Evolutionary conservation across 2,797 vertebrate species (phyloP).

Genomic region (Aeoliscus strigatus): DNA sequence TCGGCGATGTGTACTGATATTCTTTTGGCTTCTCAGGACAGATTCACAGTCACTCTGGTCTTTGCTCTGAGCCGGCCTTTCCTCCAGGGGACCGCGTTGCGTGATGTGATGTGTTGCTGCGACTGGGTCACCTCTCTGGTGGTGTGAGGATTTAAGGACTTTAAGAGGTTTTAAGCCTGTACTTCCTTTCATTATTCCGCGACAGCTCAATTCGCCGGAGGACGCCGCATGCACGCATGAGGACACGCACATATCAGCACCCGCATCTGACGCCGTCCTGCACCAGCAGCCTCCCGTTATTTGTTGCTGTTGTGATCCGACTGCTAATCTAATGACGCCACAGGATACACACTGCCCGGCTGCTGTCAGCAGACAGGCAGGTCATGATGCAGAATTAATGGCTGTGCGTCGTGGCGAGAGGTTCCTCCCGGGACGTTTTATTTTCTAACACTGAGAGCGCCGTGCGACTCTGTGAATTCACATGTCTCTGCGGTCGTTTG

Average conservation of each 20-base stretch:
- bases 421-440: conserved; percentile 34
- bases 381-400: conserved; percentile 47
- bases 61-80: too few relatives aligned
- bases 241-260: neutral
- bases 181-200: neutral
- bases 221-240: neutral
- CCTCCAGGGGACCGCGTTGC: conserved; percentile 7
- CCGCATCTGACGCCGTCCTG: conserved; percentile 2
- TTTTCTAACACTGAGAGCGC: conserved; percentile 32
- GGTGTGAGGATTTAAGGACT: conserved; percentile 7
- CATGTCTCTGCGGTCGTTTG: conserved; percentile 33
- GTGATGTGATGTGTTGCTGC: conserved; percentile 13
- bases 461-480: conserved; percentile 15
- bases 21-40: conserved; percentile 6
- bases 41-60: conserved; percentile 3
- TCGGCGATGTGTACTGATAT: conserved; percentile 6
- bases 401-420: conserved; percentile 15
- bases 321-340: conserved; percentile 39
- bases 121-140: conserved; percentile 22
- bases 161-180: conserved; percentile 10
- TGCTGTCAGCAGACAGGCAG: conserved; percentile 28
- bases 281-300: neutral
- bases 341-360: conserved; percentile 25
- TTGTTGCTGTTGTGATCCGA: conserved; percentile 22
- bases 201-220: too few relatives aligned